phyloP scores from a whole-genome alignment of 2,888 invertebrate genomes.

The Drosophila mettleri region DNA sequence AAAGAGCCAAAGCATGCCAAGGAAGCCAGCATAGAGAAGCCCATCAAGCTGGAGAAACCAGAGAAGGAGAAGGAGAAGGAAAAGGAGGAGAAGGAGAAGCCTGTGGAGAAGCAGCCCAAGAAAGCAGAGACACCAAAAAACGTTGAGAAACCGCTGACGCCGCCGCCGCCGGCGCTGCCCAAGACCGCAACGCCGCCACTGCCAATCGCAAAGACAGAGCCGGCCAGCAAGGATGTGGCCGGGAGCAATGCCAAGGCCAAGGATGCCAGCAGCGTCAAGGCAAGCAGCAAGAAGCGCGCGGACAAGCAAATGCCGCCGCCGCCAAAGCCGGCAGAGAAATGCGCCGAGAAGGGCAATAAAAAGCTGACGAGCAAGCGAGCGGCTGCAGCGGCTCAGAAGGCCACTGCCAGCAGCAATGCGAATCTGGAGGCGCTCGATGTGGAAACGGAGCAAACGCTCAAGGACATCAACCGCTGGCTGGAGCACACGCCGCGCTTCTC shows the following conservation, averaged over 20 bases:
- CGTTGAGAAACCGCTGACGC: slow-evolving; percentile 29
- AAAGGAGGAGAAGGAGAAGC: slow-evolving; percentile 24
- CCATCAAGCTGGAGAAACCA: slow-evolving; percentile 31
- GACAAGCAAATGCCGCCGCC: slow-evolving; percentile 74
- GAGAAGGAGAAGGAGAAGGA: slow-evolving; percentile 35
- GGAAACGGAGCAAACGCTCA: slow-evolving; percentile 88
- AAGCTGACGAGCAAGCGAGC: slow-evolving; percentile 51
- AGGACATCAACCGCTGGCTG: slow-evolving; percentile 95
- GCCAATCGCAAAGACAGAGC: slow-evolving; percentile 19
- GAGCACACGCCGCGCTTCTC: slow-evolving; percentile 92
- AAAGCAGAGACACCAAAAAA: slow-evolving; percentile 38
- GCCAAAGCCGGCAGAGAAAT: slow-evolving; percentile 65
- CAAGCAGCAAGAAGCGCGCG: slow-evolving; percentile 73
- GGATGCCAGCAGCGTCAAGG: slow-evolving; percentile 42
- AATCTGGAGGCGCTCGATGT: slow-evolving; percentile 89
- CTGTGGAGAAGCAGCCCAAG: slow-evolving; percentile 49
- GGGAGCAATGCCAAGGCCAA: slow-evolving; percentile 28
- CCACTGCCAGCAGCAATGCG: slow-evolving; percentile 83
- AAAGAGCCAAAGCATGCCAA: slow-evolving; percentile 68
- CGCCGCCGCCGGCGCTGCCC: slow-evolving; percentile 8
- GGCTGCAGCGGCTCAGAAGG: slow-evolving; percentile 50
- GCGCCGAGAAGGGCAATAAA: slow-evolving; percentile 56
- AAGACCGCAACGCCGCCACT: slow-evolving; percentile 3
- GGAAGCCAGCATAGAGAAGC: slow-evolving; percentile 43
- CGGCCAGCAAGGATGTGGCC: slow-evolving; percentile 25